Evolutionary conservation across 2,797 vertebrate species (phyloP).

Genomic region (Perodicticus potto): DNA sequence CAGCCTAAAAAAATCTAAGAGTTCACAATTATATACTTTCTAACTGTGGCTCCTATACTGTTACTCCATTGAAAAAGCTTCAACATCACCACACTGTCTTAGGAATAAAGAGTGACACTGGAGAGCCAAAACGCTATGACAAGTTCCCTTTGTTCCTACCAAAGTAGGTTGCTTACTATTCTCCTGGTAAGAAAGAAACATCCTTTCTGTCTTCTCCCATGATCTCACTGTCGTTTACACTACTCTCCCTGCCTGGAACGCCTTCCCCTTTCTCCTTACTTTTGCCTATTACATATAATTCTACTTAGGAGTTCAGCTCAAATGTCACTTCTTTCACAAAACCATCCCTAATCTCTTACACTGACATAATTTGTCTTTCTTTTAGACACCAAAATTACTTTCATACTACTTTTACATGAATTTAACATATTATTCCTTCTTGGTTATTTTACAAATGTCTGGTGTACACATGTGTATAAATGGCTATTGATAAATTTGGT

Average conservation of each 20-base stretch:
- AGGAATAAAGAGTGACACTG: slow-evolving; percentile 20
- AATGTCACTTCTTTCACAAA: background rate
- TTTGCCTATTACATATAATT: background rate
- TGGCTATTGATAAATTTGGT: background rate
- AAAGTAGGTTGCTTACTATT: background rate
- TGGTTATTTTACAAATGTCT: background rate
- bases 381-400: slow-evolving; percentile 30
- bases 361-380: background rate
- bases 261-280: background rate
- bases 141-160: slow-evolving; percentile 9
- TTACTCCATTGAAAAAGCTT: background rate
- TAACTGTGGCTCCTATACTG: background rate
- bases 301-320: background rate
- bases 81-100: slow-evolving; percentile 2
- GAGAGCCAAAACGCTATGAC: background rate
- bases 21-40: background rate
- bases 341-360: background rate
- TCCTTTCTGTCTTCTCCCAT: background rate
- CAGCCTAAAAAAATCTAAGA: background rate
- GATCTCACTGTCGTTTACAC: background rate
- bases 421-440: slow-evolving; percentile 40
- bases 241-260: background rate
- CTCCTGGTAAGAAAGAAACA: background rate
- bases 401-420: background rate
- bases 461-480: background rate